phyloP scores from a whole-genome alignment of 2,797 vertebrate genomes.

The Ceryle rudis region DNA sequence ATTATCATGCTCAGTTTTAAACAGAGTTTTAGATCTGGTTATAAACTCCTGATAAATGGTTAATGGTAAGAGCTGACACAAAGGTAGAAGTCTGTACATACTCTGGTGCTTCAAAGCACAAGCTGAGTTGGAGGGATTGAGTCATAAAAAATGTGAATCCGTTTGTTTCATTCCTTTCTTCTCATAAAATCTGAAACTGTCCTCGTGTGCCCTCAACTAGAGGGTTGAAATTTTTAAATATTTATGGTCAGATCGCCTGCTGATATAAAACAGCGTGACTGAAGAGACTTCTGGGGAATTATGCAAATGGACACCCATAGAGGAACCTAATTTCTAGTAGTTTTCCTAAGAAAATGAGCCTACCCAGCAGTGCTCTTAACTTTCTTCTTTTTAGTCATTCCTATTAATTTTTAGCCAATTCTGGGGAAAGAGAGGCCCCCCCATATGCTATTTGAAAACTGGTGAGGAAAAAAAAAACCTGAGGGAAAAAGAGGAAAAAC shows the following conservation, averaged over 20 bases:
- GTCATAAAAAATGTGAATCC: background rate
- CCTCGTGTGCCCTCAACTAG: background rate
- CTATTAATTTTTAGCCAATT: background rate
- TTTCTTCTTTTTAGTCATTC: background rate
- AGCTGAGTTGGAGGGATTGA: background rate
- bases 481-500: background rate
- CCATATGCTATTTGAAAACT: background rate
- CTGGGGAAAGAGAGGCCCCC: background rate
- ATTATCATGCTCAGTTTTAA: background rate
- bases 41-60: background rate
- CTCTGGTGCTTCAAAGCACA: background rate
- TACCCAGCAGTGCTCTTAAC: background rate
- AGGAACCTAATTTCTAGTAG: background rate
- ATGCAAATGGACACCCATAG: background rate
- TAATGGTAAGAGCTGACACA: background rate
- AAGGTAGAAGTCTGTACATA: background rate
- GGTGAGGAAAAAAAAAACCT: too few relatives aligned
- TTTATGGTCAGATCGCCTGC: constrained; percentile 16
- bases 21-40: background rate
- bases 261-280: background rate
- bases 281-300: constrained; percentile 4
- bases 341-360: background rate
- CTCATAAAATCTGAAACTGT: constrained; percentile 34
- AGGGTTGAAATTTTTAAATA: constrained; percentile 30
- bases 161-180: background rate